Conservation (phyloP, 2,797 vertebrate species). For the Aulostomus chinensis region DNA sequence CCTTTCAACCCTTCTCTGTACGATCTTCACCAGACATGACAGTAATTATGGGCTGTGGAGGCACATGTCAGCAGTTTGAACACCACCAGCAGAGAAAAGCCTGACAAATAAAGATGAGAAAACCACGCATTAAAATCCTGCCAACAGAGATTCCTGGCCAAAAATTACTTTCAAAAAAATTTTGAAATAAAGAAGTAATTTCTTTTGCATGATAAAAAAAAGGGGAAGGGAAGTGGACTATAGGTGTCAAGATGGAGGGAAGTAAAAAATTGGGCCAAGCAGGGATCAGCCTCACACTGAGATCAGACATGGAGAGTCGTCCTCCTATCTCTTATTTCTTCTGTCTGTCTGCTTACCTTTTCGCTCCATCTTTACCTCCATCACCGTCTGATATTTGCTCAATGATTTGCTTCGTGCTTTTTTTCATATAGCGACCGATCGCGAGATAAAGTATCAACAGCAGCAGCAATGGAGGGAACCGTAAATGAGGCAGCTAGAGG, state of each 20-base stretch:
- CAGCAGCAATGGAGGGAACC: slow-evolving; percentile 23
- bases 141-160: no score
- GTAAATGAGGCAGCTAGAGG: slow-evolving; percentile 22
- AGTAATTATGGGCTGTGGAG: no score
- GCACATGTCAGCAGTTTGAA: no score
- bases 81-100: no score
- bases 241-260: slow-evolving; percentile 39
- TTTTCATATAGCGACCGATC: slow-evolving; percentile 16
- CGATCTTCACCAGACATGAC: slow-evolving; percentile 48
- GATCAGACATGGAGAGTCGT: slow-evolving; percentile 44
- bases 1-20: slow-evolving; percentile 32
- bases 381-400: slow-evolving; percentile 35
- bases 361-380: slow-evolving; percentile 47
- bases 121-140: no score
- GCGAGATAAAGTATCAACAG: slow-evolving; percentile 38
- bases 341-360: slow-evolving; percentile 46
- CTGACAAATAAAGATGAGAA: no score
- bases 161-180: no score
- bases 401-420: slow-evolving; percentile 20
- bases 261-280: slow-evolving; percentile 70
- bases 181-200: not conserved
- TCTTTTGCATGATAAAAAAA: slow-evolving; percentile 3
- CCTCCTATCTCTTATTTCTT: slow-evolving; percentile 41
- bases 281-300: slow-evolving; percentile 65
- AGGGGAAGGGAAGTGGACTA: no score